phyloP scores from a whole-genome alignment of 2,113 vertebrate species.

The Saguinus imperator region DNA sequence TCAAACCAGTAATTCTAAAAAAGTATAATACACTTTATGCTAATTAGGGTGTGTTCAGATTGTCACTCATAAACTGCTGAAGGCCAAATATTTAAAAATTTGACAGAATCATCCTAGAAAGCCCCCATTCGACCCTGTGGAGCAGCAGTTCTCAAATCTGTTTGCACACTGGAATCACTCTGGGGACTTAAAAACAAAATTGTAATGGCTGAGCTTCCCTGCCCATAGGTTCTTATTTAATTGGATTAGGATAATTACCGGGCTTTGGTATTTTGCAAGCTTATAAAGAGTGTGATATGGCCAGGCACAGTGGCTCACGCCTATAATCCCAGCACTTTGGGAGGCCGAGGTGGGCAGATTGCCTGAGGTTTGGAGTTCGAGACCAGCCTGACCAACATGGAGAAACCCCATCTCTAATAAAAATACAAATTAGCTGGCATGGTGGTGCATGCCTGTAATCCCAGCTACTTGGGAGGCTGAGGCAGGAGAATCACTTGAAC shows the following conservation, averaged over 20 bases:
- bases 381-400: too few relatives aligned
- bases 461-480: too few relatives aligned
- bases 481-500: too few relatives aligned
- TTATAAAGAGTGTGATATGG: neutral
- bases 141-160: neutral
- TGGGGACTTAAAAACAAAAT: neutral
- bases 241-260: neutral
- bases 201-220: neutral
- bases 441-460: too few relatives aligned
- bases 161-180: neutral
- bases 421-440: too few relatives aligned
- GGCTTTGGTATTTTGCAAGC: neutral
- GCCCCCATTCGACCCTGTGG: neutral
- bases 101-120: neutral
- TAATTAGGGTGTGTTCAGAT: neutral
- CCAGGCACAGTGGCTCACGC: too few relatives aligned
- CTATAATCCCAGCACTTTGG: too few relatives aligned
- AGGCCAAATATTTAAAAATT: neutral
- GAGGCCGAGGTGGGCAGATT: too few relatives aligned
- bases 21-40: neutral
- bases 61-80: neutral
- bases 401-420: too few relatives aligned
- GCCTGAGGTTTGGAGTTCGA: too few relatives aligned
- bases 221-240: neutral
- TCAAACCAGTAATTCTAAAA: slow-evolving; percentile 12